phyloP scores from a whole-genome alignment of 2,113 vertebrate species.

The Xiphophorus couchianus region DNA sequence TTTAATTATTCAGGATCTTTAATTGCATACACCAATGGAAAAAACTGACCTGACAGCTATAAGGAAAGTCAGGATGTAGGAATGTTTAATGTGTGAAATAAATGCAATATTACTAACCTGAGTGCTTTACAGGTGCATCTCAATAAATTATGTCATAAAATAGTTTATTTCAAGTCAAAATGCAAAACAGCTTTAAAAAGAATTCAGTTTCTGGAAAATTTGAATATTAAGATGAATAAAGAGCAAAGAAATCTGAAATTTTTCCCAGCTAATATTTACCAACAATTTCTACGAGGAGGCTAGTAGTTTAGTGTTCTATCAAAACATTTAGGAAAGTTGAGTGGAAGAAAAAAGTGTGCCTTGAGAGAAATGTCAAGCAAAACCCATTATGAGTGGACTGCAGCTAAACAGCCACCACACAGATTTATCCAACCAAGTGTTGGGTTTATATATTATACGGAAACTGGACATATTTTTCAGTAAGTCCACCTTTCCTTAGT shows the following conservation, averaged over 20 bases:
- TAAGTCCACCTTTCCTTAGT: too few relatives aligned
- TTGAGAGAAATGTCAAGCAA: too few relatives aligned
- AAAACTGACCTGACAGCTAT: conserved; percentile 66
- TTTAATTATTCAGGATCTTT: conserved; percentile 26
- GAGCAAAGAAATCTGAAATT: background rate
- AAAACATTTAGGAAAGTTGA: background rate
- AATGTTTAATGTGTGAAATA: conserved; percentile 8
- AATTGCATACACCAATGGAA: conserved; percentile 44
- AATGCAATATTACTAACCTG: conserved; percentile 35
- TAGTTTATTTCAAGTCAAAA: background rate
- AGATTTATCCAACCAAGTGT: too few relatives aligned
- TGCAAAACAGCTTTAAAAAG: background rate
- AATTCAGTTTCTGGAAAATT: background rate
- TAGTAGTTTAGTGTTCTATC: background rate
- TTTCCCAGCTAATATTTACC: background rate
- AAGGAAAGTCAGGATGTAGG: conserved; percentile 15
- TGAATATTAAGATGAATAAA: background rate
- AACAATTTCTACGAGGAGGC: background rate
- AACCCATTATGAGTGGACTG: too few relatives aligned
- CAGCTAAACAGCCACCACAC: too few relatives aligned
- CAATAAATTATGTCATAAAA: background rate
- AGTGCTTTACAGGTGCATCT: background rate
- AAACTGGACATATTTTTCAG: too few relatives aligned
- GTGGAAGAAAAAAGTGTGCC: background rate
- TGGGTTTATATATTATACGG: too few relatives aligned